phyloP scores from a whole-genome alignment of 2,113 vertebrate species.

The Ophthalmotilapia sp. region DNA sequence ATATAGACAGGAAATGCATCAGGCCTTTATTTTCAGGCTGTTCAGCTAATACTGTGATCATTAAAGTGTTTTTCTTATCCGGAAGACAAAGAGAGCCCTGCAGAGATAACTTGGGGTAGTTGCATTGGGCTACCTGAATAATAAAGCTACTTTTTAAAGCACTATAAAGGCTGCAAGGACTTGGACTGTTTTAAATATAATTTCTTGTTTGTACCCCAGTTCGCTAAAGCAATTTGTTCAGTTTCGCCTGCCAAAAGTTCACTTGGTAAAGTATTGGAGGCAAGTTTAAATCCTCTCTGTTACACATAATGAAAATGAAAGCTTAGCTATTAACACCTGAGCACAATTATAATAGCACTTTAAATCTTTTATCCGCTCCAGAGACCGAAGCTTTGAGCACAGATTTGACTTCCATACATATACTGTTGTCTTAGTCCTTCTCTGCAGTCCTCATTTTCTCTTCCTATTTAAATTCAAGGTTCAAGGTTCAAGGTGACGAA shows the following conservation, averaged over 20 bases:
- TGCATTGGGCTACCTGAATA: not conserved
- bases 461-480: not conserved
- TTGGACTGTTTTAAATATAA: not conserved
- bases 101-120: not conserved
- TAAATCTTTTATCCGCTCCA: not conserved
- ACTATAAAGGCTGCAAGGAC: not conserved
- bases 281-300: not conserved
- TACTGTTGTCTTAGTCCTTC: not conserved
- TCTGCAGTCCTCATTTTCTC: not conserved
- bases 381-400: not conserved
- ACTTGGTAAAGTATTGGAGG: not conserved
- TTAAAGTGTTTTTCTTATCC: conserved; percentile 40
- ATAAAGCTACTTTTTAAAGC: not conserved
- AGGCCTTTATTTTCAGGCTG: conserved; percentile 27
- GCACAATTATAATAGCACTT: not conserved
- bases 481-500: not conserved
- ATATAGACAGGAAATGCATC: conserved; percentile 15
- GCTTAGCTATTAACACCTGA: not conserved
- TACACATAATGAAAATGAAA: not conserved
- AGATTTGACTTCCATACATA: not conserved
- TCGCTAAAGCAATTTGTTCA: not conserved
- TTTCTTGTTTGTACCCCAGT: not conserved
- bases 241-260: not conserved
- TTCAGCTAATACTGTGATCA: conserved; percentile 22
- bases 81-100: not conserved